Percentiles rank a stretch among this genome's conserved stretches.
Conservation (phyloP, 2,797 vertebrate genomes). For the Jordanella pulchra region DNA sequence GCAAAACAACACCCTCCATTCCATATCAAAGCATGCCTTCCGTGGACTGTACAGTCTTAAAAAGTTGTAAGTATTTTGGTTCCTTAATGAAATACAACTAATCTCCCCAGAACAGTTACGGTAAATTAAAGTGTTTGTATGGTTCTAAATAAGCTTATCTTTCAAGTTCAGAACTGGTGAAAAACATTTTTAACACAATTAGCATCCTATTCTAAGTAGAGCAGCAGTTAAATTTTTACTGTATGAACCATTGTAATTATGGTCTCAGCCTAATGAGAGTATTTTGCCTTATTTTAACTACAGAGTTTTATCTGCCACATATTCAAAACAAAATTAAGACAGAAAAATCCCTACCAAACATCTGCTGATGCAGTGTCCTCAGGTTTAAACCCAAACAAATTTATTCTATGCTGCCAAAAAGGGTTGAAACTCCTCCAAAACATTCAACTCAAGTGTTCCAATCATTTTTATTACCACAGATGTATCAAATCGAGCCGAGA, state of each 20-base stretch:
- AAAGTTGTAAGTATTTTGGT: conserved; percentile 78
- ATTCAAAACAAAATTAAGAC: not conserved
- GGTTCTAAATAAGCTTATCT: not conserved
- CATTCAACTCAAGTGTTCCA: not conserved
- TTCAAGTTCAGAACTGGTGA: not conserved
- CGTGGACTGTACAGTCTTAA: conserved; percentile 78
- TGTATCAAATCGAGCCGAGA: not conserved
- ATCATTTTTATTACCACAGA: not conserved
- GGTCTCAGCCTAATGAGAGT: not conserved
- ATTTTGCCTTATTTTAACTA: not conserved
- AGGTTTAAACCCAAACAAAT: not conserved
- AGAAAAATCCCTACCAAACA: not conserved
- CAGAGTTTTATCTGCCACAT: not conserved
- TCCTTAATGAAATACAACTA: not conserved
- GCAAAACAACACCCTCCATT: conserved; percentile 81
- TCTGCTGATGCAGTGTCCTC: not conserved
- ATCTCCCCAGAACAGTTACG: not conserved
- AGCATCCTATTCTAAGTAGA: not conserved
- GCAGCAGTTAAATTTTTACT: not conserved
- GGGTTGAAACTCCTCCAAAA: not conserved
- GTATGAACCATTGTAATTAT: not conserved
- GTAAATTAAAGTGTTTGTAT: not conserved
- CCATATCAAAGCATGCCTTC: conserved; percentile 80
- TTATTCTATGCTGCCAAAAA: not conserved
- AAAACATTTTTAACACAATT: not conserved